Base-by-base conservation (phyloP, 2,113 vertebrate species). In the Colius striatus region DNA sequence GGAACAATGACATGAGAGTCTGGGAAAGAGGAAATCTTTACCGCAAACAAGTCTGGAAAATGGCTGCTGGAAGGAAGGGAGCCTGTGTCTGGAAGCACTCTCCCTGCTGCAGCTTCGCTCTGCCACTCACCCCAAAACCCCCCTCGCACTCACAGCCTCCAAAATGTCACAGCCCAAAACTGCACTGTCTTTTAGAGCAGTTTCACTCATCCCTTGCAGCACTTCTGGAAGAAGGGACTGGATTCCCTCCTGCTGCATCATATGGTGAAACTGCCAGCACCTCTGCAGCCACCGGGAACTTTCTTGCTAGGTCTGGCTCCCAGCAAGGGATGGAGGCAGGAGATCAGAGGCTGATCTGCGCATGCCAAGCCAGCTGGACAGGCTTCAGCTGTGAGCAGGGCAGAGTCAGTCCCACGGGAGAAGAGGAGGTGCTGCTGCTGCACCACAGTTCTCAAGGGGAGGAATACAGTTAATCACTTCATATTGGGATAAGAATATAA, bases 1-100 rank as follows among this genome's bases (percentile, higher is more conserved):
- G 96, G 92, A 96, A 96, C 93, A 96, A 97, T 90, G 93, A 95
- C 94, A 88, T 5, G 53, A 74, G 90, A 97, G 85, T 68, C 93
- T 84, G 57, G 74, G 83, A 58, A 92, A 93, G 85, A 95, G 90
- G 88, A 96, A 96, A 90, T 84, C 86, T 81, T 88, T 51, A 53
- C 60, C 9, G 8, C 85, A 88, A 95, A 90, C 62, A 62, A 84
- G 89, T 87, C 88, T 96, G 92, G 90, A 94, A 96, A 96, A 96
- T 53, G 93, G 92, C 93, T 86, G 82, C 72, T 75, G 45, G n/a
- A 60, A 84, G 68, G 85, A 77, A 88, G 26, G 48, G 57, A 84
- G 48, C 20, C 77, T 21, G 61, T 1, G 8, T 51, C 55, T 85
- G 84, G 79, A 82, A 84, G 55, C 0, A 2, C 78, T 76, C 57